Conservation (phyloP, 2,113 vertebrate species). For the Xiphophorus couchianus region DNA sequence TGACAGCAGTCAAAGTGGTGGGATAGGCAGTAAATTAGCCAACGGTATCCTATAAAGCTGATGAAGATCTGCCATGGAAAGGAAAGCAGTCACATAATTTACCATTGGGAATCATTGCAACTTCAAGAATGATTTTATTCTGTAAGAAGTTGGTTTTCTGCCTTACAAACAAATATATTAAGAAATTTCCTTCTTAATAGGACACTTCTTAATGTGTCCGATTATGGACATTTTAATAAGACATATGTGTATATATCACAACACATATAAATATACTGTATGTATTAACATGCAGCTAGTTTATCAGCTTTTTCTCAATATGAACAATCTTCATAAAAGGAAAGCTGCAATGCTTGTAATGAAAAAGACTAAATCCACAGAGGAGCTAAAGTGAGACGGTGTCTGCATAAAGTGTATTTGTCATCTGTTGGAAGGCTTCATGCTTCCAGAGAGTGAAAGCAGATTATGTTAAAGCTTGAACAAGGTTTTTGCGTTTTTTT, state of each 20-base stretch:
- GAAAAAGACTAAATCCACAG: conserved; percentile 74
- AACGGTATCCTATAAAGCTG: conserved; percentile 38
- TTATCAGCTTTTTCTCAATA: conserved; percentile 75
- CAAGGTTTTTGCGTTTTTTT: conserved; percentile 93
- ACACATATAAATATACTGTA: too few relatives aligned
- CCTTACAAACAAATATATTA: too few relatives aligned
- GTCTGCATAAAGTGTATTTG: conserved; percentile 63
- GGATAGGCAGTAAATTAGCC: conserved; percentile 53
- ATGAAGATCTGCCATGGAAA: conserved; percentile 44
- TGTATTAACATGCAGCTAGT: not conserved
- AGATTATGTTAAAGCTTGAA: conserved; percentile 96
- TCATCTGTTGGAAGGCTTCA: conserved; percentile 83
- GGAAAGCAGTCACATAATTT: conserved; percentile 28
- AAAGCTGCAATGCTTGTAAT: conserved; percentile 51
- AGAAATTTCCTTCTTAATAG: too few relatives aligned
- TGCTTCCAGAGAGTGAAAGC: conserved; percentile 86
- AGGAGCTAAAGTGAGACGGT: conserved; percentile 80
- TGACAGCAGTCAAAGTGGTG: conserved; percentile 15
- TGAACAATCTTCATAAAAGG: conserved; percentile 64
- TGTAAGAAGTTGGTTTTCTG: not conserved
- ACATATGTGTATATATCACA: too few relatives aligned
- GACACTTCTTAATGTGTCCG: too few relatives aligned
- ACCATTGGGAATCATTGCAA: not conserved
- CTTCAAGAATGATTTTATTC: not conserved
- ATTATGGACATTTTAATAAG: too few relatives aligned